Evolutionary conservation across 2,888 invertebrate genomes (phyloP).

Genomic region (Allolobophora icterica): DNA sequence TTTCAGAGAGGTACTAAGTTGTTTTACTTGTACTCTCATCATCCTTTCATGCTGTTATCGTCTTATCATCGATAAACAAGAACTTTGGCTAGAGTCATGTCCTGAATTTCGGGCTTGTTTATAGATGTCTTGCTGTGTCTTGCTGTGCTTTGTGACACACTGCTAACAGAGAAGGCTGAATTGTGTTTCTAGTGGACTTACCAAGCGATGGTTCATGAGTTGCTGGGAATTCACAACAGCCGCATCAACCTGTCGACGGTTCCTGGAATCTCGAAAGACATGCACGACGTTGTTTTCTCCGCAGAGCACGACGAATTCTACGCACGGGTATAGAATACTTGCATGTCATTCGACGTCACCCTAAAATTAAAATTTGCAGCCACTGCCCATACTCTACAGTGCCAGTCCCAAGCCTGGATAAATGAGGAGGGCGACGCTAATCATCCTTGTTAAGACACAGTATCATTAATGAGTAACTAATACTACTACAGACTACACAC

Average conservation of each 20-base stretch:
- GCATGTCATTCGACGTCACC: neutral
- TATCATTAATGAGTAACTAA: too few species aligned
- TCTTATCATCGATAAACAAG: neutral
- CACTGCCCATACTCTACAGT: too few species aligned
- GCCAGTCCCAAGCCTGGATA: too few species aligned
- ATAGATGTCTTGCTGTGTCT: too few species aligned
- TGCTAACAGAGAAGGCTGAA: neutral
- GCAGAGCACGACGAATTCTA: constrained; percentile 97
- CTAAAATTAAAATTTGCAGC: too few species aligned
- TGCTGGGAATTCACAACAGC: constrained; percentile 89
- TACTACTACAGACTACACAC: too few species aligned
- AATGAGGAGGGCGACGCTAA: too few species aligned
- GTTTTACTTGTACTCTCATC: too few species aligned
- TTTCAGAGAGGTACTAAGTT: too few species aligned
- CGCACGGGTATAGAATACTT: constrained; percentile 73
- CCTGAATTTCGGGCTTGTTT: neutral
- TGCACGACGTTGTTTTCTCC: constrained; percentile 89
- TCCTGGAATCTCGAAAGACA: constrained; percentile 84
- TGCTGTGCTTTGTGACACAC: neutral
- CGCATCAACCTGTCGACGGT: constrained; percentile 86
- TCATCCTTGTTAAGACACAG: too few species aligned
- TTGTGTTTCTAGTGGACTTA: constrained; percentile 85
- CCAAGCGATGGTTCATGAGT: constrained; percentile 99
- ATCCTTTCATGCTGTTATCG: neutral
- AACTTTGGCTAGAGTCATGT: neutral